Base-by-base conservation (phyloP, 2,113 vertebrate species). In the Triplophysa rosa region DNA sequence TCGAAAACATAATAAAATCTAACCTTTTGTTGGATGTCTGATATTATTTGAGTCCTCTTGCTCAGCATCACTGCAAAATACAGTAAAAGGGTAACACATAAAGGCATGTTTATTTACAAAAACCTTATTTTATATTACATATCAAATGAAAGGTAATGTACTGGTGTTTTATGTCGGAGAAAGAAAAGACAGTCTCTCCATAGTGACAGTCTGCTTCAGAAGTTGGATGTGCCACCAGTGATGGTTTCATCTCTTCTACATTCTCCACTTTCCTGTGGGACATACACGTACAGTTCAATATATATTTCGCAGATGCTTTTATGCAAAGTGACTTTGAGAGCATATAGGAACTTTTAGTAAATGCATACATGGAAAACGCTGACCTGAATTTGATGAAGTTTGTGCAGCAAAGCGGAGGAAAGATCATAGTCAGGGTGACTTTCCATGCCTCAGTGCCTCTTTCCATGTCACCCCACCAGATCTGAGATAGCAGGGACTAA, bases 391-490 rank as follows among this genome's bases (percentile, higher is more conserved):
- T 81, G 85, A 97, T 94, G 80, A 97, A 84, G 62, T 88, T 74
- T 77, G 94, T 94, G 89, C 91, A 96, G 86, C 95, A 92, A 76
- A 97, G 91, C 16, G 92, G 61, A 0, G 96, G 96, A 79, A 93
- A 92, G 84, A 95, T 93, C 86, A 96, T 93, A 52, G 93, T 82
- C 21, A 96, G 88, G 5, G 94, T 58, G 8, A 95, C 87, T 80
- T 91, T 94, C 95, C 95, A 97, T 52, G 93, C 90, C 11, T 92
- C 87, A 0, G 95, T 97, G 86, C 83, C 90, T 70, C 91, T 91
- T 68, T 94, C 90, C 93, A 97, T 96, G 74, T 94, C 93, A 0
- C 96, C 96, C 95, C 95, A 97, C 96, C 96, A 97, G 85, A 95
- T 97, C 89, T 96, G 92, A 1, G 94, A 95, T 87, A 97, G 85